Conservation (phyloP, 2,888 invertebrate genomes). For the Ormia ochracea region DNA sequence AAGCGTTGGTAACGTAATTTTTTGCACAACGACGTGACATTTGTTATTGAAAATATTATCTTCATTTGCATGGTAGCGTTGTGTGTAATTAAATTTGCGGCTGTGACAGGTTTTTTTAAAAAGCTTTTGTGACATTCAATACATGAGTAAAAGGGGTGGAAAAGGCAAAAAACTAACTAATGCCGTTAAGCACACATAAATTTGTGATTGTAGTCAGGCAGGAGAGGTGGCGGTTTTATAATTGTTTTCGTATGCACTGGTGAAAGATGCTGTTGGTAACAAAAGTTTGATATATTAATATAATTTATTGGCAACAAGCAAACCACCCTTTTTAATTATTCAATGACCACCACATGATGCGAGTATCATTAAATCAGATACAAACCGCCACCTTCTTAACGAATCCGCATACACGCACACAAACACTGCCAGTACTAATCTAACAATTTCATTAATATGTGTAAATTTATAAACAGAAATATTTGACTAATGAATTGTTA, state of each 20-base stretch:
- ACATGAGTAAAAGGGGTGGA: slow-evolving; percentile 61
- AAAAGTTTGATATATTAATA: slow-evolving; percentile 62
- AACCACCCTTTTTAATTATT: slow-evolving; percentile 53
- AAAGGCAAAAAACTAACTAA: neutral
- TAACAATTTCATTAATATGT: neutral
- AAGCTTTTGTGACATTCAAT: slow-evolving; percentile 56
- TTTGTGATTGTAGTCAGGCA: neutral
- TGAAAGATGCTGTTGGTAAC: slow-evolving; percentile 52
- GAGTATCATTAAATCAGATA: slow-evolving; percentile 47
- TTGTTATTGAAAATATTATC: slow-evolving; percentile 55
- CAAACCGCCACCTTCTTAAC: slow-evolving; percentile 34
- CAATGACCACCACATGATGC: slow-evolving; percentile 61
- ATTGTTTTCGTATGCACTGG: slow-evolving; percentile 54
- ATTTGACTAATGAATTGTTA: slow-evolving; percentile 58
- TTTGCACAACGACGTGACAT: slow-evolving; percentile 35
- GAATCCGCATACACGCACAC: neutral
- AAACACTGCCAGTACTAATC: neutral
- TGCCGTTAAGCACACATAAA: neutral
- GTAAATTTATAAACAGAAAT: neutral
- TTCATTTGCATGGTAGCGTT: slow-evolving; percentile 66
- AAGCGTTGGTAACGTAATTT: slow-evolving; percentile 32
- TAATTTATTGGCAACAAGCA: slow-evolving; percentile 53
- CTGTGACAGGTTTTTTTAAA: slow-evolving; percentile 68
- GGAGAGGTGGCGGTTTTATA: slow-evolving; percentile 37
- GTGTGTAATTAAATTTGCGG: slow-evolving; percentile 72